Evolutionary conservation across 2,797 vertebrate species (phyloP), one percentile per base, ranked within the genome.

Genomic region (Chelonia mydas): DNA sequence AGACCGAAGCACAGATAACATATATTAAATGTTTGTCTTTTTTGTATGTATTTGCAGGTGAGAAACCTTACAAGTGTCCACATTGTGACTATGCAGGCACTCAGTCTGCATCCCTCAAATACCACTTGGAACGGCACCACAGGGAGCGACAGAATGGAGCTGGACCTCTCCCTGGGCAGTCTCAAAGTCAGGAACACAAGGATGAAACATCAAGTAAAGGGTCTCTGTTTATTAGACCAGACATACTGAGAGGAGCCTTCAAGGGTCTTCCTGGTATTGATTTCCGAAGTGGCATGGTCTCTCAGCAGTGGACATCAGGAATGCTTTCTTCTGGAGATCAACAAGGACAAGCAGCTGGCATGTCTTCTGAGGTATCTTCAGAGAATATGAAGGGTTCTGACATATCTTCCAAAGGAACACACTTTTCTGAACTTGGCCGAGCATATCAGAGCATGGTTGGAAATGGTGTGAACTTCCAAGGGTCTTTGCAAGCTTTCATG

Each of bases 21-120:
- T 87, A 97, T 84, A 88, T 53, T 79, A 86, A 80, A 1, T 85
- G 47, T 92, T 95, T 95, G 94, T 97, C 79, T 97, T 96, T 98
- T 94, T 94, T 95, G 95, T 95, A 88, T 28, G 31, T 59, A 81
- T 89, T 96, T 96, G 53, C 95, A 99, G 99, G 99, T 98, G 99
- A 99, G 98, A 99, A 99, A 97, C 99, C 99, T 96, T 99, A 99
- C 98, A 99, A 99, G 96, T 99, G 99, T 97, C 99, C 99, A 33
- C 99, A 99, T 98, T 99, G 99, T 94, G 99, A 99, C 98, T 99
- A 99, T n/a, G 99, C 99, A 15, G 99, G 99, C 41, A 99, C 99
- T 94, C 99, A 99, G 98, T 99, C 99, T 91, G 99, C 99, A 4
- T 99, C 99, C 95, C 98, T 99, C 84, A 99, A 99, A 97, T 99